These are phyloP conservation scores for Muscina levida DNA, from an alignment of 2,888 invertebrate species.

Conservation along the genomic window DNA sequence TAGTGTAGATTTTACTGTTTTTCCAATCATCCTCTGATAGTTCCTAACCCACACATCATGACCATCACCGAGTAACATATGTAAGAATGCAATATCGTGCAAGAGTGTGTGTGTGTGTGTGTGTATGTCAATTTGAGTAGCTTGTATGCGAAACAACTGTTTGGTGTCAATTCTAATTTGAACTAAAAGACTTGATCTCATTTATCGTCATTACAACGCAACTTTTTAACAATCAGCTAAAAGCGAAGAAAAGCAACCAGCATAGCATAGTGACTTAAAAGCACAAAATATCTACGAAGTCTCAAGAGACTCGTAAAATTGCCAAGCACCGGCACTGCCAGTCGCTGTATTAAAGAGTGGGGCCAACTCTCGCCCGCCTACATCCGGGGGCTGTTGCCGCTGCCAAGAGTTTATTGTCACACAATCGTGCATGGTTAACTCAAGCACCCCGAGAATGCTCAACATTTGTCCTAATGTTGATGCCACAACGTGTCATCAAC, in stretches of 20 bases:
- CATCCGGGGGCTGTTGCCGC: constrained; percentile 14
- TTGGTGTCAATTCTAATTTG: constrained; percentile 59
- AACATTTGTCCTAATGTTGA: no score
- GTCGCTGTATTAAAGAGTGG: not conserved
- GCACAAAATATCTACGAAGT: constrained; percentile 63
- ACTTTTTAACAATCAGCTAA: constrained; percentile 55
- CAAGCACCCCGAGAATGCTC: no score
- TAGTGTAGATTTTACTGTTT: no score
- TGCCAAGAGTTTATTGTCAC: constrained; percentile 3
- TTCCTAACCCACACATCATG: not conserved
- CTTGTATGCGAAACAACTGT: constrained; percentile 26
- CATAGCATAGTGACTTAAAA: constrained; percentile 42
- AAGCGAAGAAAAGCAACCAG: constrained; percentile 8
- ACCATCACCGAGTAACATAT: not conserved
- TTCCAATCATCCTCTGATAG: no score
- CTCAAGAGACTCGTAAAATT: constrained; percentile 66
- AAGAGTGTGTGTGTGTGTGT: no score
- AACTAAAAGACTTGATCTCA: constrained; percentile 62
- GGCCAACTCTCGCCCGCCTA: constrained; percentile 44
- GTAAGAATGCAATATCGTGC: not conserved
- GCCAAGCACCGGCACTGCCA: constrained; percentile 26
- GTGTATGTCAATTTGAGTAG: not conserved
- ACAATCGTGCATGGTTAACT: not conserved
- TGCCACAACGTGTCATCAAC: not conserved
- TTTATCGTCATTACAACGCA: constrained; percentile 53